Evolutionary conservation across 1,140 invertebrate species (phyloP).

Genomic region (Bombus soroeensis): DNA sequence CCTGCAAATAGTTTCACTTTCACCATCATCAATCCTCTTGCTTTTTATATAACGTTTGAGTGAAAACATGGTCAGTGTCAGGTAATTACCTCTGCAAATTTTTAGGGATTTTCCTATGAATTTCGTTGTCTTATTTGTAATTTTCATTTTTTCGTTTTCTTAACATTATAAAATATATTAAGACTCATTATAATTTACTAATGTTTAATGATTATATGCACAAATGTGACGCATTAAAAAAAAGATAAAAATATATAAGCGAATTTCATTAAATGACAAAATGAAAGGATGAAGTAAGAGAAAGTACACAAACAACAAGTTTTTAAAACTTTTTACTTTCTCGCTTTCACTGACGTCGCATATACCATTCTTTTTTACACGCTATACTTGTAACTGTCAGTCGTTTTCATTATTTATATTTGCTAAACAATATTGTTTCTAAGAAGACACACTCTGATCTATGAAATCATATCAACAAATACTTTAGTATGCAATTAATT

Average conservation of each 20-base stretch:
- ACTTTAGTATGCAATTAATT: neutral
- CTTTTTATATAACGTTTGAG: constrained; percentile 28
- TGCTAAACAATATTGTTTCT: neutral
- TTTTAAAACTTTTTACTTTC: constrained; percentile 35
- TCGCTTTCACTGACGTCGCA: constrained; percentile 48
- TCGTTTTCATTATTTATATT: neutral
- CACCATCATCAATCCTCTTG: constrained; percentile 27
- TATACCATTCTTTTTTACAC: neutral
- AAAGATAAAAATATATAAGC: neutral
- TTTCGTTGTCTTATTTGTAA: neutral
- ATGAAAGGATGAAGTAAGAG: constrained; percentile 30
- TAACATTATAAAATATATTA: neutral
- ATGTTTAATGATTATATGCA: neutral
- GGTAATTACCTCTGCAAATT: neutral
- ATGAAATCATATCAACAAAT: neutral
- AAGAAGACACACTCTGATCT: neutral
- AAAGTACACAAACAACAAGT: constrained; percentile 44
- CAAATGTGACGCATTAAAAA: neutral
- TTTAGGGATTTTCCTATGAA: neutral
- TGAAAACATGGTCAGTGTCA: constrained; percentile 36
- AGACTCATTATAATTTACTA: neutral
- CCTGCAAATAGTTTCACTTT: constrained; percentile 44
- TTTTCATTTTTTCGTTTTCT: neutral
- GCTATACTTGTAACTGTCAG: neutral
- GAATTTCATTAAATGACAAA: neutral